Conservation (phyloP, 2,888 invertebrate genomes). For the Tortricodes alternella region DNA sequence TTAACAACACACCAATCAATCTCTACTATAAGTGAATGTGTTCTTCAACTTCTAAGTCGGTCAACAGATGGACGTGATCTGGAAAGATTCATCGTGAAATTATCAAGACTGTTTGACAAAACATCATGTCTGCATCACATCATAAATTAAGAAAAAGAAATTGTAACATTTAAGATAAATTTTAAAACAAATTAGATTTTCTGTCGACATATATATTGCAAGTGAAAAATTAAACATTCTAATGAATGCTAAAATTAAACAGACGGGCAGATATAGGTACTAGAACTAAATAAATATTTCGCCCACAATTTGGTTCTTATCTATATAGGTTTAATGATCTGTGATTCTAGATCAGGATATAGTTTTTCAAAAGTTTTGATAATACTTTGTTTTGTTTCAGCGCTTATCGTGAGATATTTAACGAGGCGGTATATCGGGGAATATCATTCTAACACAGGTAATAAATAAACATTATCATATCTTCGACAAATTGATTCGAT, state of each 20-base stretch:
- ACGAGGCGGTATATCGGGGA: slow-evolving; percentile 91
- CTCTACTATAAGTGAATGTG: slow-evolving; percentile 28
- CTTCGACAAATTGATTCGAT: neutral
- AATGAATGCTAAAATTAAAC: no score
- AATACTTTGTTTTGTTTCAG: slow-evolving; percentile 72
- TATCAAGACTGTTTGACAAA: slow-evolving; percentile 16
- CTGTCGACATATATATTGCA: slow-evolving; percentile 8
- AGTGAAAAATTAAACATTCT: slow-evolving; percentile 6
- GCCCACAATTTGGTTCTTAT: no score
- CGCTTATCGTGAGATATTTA: slow-evolving; percentile 89
- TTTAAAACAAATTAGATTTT: slow-evolving; percentile 10
- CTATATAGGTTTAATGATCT: no score
- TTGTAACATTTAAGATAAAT: slow-evolving; percentile 1
- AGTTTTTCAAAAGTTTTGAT: no score
- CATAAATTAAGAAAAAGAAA: slow-evolving; percentile 10
- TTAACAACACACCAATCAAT: slow-evolving; percentile 42
- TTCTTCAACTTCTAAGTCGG: slow-evolving; percentile 26
- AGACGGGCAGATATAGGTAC: no score
- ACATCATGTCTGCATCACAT: slow-evolving; percentile 21
- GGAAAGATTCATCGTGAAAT: slow-evolving; percentile 22
- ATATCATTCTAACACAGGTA: slow-evolving; percentile 91
- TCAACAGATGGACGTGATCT: slow-evolving; percentile 21
- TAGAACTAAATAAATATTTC: no score
- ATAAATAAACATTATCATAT: slow-evolving; percentile 44
- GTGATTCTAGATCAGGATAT: no score